phyloP scores from a whole-genome alignment of 2,797 vertebrate species.

The Miichthys miiuy region DNA sequence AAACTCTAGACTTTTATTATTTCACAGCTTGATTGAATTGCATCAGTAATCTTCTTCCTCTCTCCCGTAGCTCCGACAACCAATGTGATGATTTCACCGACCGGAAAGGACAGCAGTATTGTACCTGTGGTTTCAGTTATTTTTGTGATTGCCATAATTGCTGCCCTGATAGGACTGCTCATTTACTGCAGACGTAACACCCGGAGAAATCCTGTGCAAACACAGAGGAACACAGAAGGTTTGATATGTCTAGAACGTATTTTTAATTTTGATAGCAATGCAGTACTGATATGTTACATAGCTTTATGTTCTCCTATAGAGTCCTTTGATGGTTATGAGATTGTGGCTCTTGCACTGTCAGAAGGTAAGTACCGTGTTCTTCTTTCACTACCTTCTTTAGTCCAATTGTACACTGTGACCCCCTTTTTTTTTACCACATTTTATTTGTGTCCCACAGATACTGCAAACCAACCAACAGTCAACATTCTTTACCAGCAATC shows the following conservation, averaged over 20 bases:
- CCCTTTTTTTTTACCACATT: neutral
- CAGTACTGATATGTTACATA: neutral
- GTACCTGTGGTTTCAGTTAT: slow-evolving; percentile 5
- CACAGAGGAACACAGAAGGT: slow-evolving; percentile 41
- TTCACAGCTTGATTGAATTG: neutral
- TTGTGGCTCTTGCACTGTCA: fast-evolving
- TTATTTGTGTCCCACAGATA: slow-evolving; percentile 20
- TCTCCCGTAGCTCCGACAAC: slow-evolving; percentile 8
- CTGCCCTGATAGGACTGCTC: slow-evolving; percentile 24
- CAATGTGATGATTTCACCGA: fast-evolving
- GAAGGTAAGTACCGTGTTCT: slow-evolving; percentile 29
- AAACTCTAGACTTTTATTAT: neutral
- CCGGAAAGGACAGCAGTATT: neutral
- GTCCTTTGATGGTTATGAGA: neutral
- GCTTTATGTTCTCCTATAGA: neutral
- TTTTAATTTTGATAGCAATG: neutral
- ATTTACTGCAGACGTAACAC: slow-evolving; percentile 38
- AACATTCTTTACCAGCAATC: slow-evolving; percentile 9
- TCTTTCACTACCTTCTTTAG: neutral
- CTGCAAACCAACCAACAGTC: fast-evolving
- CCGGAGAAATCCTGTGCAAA: neutral
- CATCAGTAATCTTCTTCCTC: neutral
- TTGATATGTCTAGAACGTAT: neutral
- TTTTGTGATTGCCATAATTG: neutral
- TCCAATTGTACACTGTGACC: neutral